Conservation (phyloP, 2,797 vertebrate species). For the Pangasius larnaudii region DNA sequence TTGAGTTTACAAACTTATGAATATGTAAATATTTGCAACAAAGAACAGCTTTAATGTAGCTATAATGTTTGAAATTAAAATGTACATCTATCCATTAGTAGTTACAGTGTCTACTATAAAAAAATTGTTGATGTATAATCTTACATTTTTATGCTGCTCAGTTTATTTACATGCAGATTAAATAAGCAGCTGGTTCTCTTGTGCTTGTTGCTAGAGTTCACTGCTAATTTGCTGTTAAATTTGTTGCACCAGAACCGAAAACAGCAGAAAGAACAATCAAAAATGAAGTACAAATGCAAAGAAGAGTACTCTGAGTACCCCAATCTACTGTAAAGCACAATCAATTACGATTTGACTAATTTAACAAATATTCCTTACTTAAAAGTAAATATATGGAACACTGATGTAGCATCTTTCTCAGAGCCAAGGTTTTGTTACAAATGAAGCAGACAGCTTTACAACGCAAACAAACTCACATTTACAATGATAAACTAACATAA, state of each 20-base stretch:
- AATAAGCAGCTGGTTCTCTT: neutral
- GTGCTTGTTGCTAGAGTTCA: neutral
- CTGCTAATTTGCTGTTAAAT: neutral
- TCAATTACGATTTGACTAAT: neutral
- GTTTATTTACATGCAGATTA: neutral
- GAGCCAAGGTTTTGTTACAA: neutral
- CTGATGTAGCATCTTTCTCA: neutral
- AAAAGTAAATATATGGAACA: neutral
- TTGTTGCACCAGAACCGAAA: neutral
- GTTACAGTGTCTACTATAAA: neutral
- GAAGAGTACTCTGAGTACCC: neutral
- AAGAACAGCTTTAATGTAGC: neutral
- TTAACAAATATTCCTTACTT: neutral
- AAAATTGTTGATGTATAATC: neutral
- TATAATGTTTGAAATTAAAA: neutral
- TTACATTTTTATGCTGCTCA: neutral
- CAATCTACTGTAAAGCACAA: too few species aligned
- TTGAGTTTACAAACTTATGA: neutral
- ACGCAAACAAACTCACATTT: neutral
- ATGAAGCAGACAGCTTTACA: neutral
- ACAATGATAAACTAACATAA: neutral
- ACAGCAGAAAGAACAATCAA: neutral
- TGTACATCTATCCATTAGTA: neutral
- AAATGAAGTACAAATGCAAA: neutral
- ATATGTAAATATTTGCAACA: neutral